These are phyloP conservation scores for Pomatostomus ruficeps DNA, from an alignment of 2,113 vertebrate species.

Conservation along the genomic window DNA sequence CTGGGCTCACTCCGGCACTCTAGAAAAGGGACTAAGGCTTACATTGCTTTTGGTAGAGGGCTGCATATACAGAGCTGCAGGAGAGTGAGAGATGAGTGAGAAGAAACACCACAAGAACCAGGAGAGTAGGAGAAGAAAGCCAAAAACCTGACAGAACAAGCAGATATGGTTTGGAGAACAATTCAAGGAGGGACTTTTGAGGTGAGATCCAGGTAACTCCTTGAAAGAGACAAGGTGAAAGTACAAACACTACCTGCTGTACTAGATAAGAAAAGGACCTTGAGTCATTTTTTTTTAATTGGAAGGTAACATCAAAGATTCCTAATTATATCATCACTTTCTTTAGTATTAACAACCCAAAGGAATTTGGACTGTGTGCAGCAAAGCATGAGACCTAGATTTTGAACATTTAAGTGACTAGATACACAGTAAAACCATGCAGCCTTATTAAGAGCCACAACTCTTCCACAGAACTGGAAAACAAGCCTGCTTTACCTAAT, in stretches of 20 bases:
- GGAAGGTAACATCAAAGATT: background rate
- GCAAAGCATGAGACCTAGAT: background rate
- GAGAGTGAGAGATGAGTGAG: background rate
- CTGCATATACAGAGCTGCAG: background rate
- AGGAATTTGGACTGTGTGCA: background rate
- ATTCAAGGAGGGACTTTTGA: background rate
- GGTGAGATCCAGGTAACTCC: background rate
- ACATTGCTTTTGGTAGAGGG: background rate
- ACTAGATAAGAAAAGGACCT: background rate
- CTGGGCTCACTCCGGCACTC: background rate
- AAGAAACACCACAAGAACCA: background rate
- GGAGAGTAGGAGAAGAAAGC: background rate
- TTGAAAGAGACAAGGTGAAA: background rate
- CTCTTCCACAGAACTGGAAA: background rate
- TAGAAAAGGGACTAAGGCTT: background rate
- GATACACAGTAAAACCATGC: background rate
- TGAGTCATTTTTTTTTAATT: background rate
- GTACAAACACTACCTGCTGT: background rate
- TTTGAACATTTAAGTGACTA: background rate
- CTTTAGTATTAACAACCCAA: background rate
- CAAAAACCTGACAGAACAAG: background rate
- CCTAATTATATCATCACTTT: background rate
- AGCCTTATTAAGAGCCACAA: background rate
- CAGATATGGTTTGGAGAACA: background rate
- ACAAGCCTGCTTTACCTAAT: background rate